A percentile compares a stretch with the other conserved stretches of the same genome.
phyloP scores from a whole-genome alignment of 2,113 vertebrate genomes.

The Colossoma macropomum region DNA sequence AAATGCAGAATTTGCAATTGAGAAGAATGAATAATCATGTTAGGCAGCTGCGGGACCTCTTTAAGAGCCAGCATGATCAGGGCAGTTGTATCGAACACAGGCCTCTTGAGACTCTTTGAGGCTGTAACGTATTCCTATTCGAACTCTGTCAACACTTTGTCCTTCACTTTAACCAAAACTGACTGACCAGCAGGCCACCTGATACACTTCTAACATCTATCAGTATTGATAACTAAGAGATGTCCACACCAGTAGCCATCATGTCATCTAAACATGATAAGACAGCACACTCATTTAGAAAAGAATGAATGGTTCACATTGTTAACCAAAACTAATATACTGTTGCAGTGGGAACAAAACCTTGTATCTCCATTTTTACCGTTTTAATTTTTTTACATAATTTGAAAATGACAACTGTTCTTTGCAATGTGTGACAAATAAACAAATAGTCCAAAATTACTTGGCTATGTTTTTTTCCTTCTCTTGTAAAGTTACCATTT shows the following conservation, averaged over 20 bases:
- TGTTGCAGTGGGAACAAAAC: too few relatives aligned
- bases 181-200: slow-evolving; percentile 69
- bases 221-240: slow-evolving; percentile 58
- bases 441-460: too few relatives aligned
- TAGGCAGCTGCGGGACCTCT: slow-evolving; percentile 48
- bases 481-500: too few relatives aligned
- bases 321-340: neutral
- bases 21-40: slow-evolving; percentile 48
- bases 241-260: slow-evolving; percentile 13
- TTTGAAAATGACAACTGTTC: too few relatives aligned
- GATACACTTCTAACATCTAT: slow-evolving; percentile 67
- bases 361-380: too few relatives aligned
- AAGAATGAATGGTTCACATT: too few relatives aligned
- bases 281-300: neutral
- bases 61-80: slow-evolving; percentile 44
- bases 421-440: too few relatives aligned
- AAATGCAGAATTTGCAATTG: slow-evolving; percentile 25
- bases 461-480: too few relatives aligned
- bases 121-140: slow-evolving; percentile 68
- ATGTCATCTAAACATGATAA: neutral
- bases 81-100: slow-evolving; percentile 63
- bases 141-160: slow-evolving; percentile 67
- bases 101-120: slow-evolving; percentile 73
- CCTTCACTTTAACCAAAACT: slow-evolving; percentile 69
- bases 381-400: too few relatives aligned